Base-by-base conservation (phyloP, 2,888 invertebrate species). In the Drosophila nr. perissopoda region DNA sequence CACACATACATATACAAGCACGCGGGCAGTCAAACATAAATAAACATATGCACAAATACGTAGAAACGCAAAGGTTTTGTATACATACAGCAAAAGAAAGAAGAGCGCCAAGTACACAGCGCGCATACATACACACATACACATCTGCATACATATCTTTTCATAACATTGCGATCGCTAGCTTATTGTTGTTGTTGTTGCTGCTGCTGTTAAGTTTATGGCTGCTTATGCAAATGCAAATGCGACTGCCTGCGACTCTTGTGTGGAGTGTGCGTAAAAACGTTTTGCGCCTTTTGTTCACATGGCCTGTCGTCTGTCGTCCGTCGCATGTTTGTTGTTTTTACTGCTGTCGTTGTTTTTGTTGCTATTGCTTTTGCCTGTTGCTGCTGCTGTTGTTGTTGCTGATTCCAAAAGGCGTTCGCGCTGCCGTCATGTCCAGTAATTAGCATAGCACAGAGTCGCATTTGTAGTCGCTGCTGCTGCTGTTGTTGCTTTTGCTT, bases 221-320 rank as follows among this genome's bases (percentile, higher is more conserved):
- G 83, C 89, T 86, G 87, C 78, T 88, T 89, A 89, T 85, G 86
- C 84, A 83, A 90, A 86, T 86, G 81, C 76, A 80, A 88, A 88
- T 83, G 68, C 66, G 80, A 76, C 56, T 61, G 58, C 61, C 49
- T 54, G 76, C 75, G 67, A 69, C 64, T 51, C 61, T 51, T 73
- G 69, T 68, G 49, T 69, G 66, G 67, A 88, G 88, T 85, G 88
- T 89, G 85, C 87, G 88, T 85, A 89, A 87, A 78, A 75, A 83
- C 81, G 78, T 73, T 85, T 74, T 85, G 86, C 86, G 90, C 83
- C 89, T 88, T 88, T 88, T 90, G 90, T 86, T 86, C 89, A 83
- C 89, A 83, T 85, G 73, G 88, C 63, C 33, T 75, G 75, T 64
- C 68, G 60, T 45, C 69, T 74, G 75, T 64, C 69, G 57, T 45